Base-by-base conservation (phyloP, 1,140 invertebrate genomes). In the Vanessa atalanta region DNA sequence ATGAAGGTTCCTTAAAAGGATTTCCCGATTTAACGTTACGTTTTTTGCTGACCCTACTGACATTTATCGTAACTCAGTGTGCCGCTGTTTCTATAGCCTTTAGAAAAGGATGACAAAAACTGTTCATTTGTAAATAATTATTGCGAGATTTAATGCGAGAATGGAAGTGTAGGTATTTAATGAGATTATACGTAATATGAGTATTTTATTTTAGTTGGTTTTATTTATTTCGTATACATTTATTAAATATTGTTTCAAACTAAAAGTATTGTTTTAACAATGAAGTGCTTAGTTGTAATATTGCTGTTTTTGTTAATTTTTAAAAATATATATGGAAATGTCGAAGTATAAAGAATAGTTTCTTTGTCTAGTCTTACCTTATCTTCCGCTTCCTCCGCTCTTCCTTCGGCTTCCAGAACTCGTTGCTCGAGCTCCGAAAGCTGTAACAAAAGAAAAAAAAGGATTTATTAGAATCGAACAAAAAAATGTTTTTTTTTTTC, bases 341-440 rank as follows among this genome's bases (percentile, higher is more conserved):
- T 43, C 7, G 3, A 43, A 9, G 6, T 6, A 43, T 43, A 43
- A 0, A 20, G 9, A 43, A 43, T 43, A 9, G 7, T 43, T 8
- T 43, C 37, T 43, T 43, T 43, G 37, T 43, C 37, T 43, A 43
- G 20, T 57, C 65, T 67, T 95, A 98, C 97, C 96, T 98, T 98
- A 93, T 97, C 97, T 93, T 98, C 97, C 68, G 97, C 97, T 93
- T 98, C 97, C 86, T 97, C 97, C 50, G 97, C 97, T 82, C 97
- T 94, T 77, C 96, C 95, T 93, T 98, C 97, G 74, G 97, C 97
- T 92, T 98, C 97, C 88, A 97, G 94, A 83, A 98, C 97, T 80
- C 97, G 95, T 88, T 97, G 96, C 88, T 98, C 97, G 93, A 98
- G 94, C 94, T 98, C 97, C 86, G 97, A 96, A 92, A 98, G 95